Base-by-base conservation (phyloP, 2,888 invertebrate genomes). In the Coelinius sp. region DNA sequence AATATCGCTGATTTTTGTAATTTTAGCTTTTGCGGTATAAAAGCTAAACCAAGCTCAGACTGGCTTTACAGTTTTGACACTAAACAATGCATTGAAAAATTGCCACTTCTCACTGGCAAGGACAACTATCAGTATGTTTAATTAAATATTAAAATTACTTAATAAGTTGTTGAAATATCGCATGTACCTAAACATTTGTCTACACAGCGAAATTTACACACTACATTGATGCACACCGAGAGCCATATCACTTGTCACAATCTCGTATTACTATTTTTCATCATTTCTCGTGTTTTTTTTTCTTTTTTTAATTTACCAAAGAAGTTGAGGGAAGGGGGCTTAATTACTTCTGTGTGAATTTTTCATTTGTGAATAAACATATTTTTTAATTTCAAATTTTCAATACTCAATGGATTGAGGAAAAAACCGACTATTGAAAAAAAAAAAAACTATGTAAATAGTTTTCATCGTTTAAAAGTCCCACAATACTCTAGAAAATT, bases 1-100 rank as follows among this genome's bases (percentile, higher is more conserved):
- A 98, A 98, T 89, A 88, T 94, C 68, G 91, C 95, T 2, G 97
- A 97, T 88, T 94, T 97, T 88, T 92, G 96, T 84, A 94, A 93
- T 80, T 92, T 94, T 83, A 91, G 91, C 27, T 94, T 94, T 84
- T 94, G 93, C 88, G 95, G 95, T 6, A 85, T 94, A 69, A 90
- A 92, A 80, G 90, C 93, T 75, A 93, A 94, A 17, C 93, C 93
- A 79, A 89, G 90, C 63, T 92, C 92, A 52, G 95, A 96, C 89
- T 95, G 96, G 95, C 90, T 93, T 85, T 91, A 90, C 75, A 91
- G 90, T 83, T 92, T 90, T 79, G 92, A 92, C 80, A 87, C 91
- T 63, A 92, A 92, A 79, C 90, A 91, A 73, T 90, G 90, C 79
- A 90, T 92, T 74, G 93, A 93, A 85, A 92, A 92, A 80, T 91